A percentile compares a stretch with the other conserved stretches of the same genome.
These are phyloP conservation scores for Rugalucina vietnamica DNA, from an alignment of 2,888 invertebrate genomes.

Conservation along the genomic window DNA sequence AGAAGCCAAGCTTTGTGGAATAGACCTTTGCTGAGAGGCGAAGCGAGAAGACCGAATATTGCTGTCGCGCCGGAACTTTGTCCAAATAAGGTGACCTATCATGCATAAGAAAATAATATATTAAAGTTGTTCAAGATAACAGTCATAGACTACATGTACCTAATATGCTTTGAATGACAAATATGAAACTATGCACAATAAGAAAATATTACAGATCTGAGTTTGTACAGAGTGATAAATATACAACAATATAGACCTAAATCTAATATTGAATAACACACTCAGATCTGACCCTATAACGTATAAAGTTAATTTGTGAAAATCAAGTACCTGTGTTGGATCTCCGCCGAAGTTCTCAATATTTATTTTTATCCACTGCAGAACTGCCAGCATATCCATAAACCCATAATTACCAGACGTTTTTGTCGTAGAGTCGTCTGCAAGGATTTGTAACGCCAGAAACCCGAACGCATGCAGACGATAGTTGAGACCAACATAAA, in stretches of 20 bases:
- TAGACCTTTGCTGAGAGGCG: constrained; percentile 86
- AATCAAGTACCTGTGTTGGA: constrained; percentile 49
- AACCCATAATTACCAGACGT: constrained; percentile 74
- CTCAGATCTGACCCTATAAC: no score
- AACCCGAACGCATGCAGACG: constrained; percentile 90
- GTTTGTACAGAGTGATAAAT: no score
- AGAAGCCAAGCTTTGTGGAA: constrained; percentile 86
- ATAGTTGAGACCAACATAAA: constrained; percentile 94
- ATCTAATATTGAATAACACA: no score
- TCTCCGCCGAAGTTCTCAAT: constrained; percentile 73
- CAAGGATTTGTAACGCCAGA: constrained; percentile 86
- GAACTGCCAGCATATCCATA: constrained; percentile 71
- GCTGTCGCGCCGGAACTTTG: constrained; percentile 94
- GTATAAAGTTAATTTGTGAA: no score
- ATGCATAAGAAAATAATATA: no score
- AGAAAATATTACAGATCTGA: no score
- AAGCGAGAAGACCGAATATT: constrained; percentile 89
- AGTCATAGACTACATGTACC: no score
- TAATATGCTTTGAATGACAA: no score
- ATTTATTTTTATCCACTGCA: constrained; percentile 72
- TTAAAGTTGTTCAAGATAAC: no score
- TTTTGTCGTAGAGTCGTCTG: constrained; percentile 48
- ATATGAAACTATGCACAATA: no score
- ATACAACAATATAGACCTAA: no score
- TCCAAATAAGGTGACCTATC: constrained; percentile 92